Percentiles rank a stretch among this genome's conserved stretches.
These are phyloP conservation scores for Xestia ashworthii DNA, from an alignment of 2,888 invertebrate species.

Conservation along the genomic window DNA sequence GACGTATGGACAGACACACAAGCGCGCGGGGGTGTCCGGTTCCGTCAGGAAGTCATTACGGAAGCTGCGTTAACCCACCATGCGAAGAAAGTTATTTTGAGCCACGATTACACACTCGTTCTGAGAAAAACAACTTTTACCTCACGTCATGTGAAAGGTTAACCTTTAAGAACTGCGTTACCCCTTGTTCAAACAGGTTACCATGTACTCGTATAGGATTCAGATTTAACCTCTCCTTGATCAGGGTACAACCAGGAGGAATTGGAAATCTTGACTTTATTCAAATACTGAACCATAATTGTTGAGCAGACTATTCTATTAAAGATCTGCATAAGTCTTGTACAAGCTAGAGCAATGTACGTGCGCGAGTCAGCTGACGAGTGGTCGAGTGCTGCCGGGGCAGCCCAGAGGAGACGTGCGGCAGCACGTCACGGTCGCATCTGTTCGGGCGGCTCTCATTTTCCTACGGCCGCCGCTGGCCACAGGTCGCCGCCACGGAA, in stretches of 20 bases:
- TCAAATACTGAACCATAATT: background rate
- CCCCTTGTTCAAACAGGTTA: conserved; percentile 1
- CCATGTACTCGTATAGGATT: background rate
- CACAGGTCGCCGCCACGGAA: background rate
- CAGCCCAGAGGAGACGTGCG: background rate
- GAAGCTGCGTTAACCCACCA: conserved; percentile 16
- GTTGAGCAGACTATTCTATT: background rate
- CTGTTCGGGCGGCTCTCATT: conserved; percentile 18
- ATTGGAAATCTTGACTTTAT: background rate
- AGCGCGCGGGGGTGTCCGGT: background rate
- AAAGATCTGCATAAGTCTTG: background rate
- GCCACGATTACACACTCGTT: conserved; percentile 12
- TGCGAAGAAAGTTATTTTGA: conserved; percentile 46
- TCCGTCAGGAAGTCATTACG: conserved; percentile 12
- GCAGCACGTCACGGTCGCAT: background rate
- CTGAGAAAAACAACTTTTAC: conserved; percentile 52
- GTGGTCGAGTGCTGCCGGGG: background rate
- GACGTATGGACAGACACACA: background rate
- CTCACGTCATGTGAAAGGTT: conserved; percentile 25
- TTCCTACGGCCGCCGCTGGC: conserved; percentile 29
- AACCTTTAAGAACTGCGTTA: conserved; percentile 4
- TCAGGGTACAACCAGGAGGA: no score
- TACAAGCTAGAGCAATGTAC: background rate
- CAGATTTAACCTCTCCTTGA: background rate
- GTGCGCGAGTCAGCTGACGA: background rate